Evolutionary conservation across 92 coral and sea anemone genomes (phyloP), one percentile per base, ranked within the genome.

Genomic region (Phymanthus crucifer): DNA sequence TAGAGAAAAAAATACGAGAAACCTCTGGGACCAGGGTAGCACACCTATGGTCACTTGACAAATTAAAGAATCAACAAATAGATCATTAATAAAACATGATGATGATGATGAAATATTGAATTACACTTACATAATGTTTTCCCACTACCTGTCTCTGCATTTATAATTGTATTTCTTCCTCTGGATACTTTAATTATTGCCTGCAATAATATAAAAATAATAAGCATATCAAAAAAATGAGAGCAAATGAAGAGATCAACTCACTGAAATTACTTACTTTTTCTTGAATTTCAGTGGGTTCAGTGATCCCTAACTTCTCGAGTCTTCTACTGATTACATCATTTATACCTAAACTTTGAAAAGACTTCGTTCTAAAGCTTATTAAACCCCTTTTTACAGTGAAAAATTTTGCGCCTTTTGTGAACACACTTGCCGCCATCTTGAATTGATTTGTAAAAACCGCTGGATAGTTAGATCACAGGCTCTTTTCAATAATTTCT

Each of bases 81-180:
- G n/a, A n/a, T n/a, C n/a, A n/a, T n/a, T n/a, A n/a, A n/a, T n/a
- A n/a, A n/a, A n/a, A 6, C 8, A 4, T 2, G 7, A 54, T 54
- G 64, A 61, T 61, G 37, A 48, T 74, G 78, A 74, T 50, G 78
- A 52, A 74, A 74, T 74, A 50, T 1, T 12, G 26, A 61, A 73
- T 29, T 5, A 40, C 19, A 83, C 98, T 92, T 71, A 95, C 99
- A 95, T 46, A 95, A 75, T 2, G 99, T 95, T 83, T 95, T 95
- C 17, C 99, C 99, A 78, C 98, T 93, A 68, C 99, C 99, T 72
- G 99, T 95, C 74, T 95, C 99, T 3, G 99, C 95, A 93, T 95
- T 95, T 66, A 95, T 93, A 64, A 95, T 84, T 40, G 88, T 75
- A 81, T 93, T 87, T 26, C 79, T 83, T 18, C 96, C 94, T 19